Base-by-base conservation (phyloP, 2,888 invertebrate genomes). In the Heterodera filipjevi region DNA sequence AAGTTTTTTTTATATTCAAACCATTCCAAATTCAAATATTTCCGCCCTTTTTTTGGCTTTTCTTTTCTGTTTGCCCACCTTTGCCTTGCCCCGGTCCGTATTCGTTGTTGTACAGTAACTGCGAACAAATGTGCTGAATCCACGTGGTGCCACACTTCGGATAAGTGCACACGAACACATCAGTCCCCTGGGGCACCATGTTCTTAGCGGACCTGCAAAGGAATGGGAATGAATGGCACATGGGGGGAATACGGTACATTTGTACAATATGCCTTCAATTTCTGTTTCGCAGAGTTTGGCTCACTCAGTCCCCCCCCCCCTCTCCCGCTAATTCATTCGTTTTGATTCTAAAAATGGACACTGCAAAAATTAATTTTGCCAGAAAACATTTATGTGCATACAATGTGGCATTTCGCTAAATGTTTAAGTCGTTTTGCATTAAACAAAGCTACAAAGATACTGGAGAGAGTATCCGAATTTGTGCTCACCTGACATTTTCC, bases 131-230 rank as follows among this genome's bases (percentile, higher is more conserved):
- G 79, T 89, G 88, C 78, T 89, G 89, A 14, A 87, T 84, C 89
- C 87, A 89, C 2, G 87, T 89, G 70, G 87, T 89, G 72, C 83
- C 89, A 76, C 89, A 89, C 78, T 89, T 89, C 35, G 89, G 89
- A 78, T 89, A 84, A 5, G 89, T 89, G 39, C 85, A 85, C 39
- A 89, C 87, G 76, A 89, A 85, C 32, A 89, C 85, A 76, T 89
- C 89, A n/a, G 77, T 81, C 12, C 82, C 81, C 12, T 79, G 79
- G 22, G 86, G 83, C 19, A 81, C 39, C 81, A 89, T 81, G 49
- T 75, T 80, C 74, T 89, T 89, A 1, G 88, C 87, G 10, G 84
- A 81, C 44, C 87, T 85, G 44, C 22, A 80, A 66, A 64, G 1
- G 16, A n/a, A 39, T 3, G 39, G 39, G 39, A 39, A 10, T 6